Percentiles rank a stretch among this genome's conserved stretches.
phyloP scores from a whole-genome alignment of 2,888 invertebrate species.

The Aethes cnicana region DNA sequence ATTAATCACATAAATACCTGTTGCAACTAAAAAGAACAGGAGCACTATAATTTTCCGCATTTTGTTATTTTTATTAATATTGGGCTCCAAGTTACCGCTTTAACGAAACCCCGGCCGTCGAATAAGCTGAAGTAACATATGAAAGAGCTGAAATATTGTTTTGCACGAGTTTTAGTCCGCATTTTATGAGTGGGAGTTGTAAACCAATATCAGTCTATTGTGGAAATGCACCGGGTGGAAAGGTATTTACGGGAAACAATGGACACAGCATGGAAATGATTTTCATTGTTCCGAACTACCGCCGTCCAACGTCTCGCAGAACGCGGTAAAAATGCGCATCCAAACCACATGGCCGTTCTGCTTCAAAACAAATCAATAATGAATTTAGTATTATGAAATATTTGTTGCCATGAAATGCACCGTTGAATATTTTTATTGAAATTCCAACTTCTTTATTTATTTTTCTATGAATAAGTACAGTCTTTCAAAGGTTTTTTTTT shows the following conservation, averaged over 20 bases:
- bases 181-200: slow-evolving; percentile 58
- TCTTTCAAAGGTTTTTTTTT: too few relatives aligned
- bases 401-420: too few relatives aligned
- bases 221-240: slow-evolving; percentile 60
- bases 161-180: slow-evolving; percentile 37
- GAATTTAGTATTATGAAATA: too few relatives aligned
- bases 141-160: slow-evolving; percentile 32
- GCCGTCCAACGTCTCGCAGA: slow-evolving; percentile 31
- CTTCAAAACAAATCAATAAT: not conserved
- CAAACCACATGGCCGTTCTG: slow-evolving; percentile 12
- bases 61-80: not conserved
- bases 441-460: too few relatives aligned
- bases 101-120: not conserved
- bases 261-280: slow-evolving; percentile 58
- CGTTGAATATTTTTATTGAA: too few relatives aligned
- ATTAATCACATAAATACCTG: not conserved
- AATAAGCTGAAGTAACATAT: not conserved
- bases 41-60: slow-evolving; percentile 12
- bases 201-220: slow-evolving; percentile 66
- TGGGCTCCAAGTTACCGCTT: not conserved
- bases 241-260: slow-evolving; percentile 67
- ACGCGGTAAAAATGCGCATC: slow-evolving; percentile 27
- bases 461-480: too few relatives aligned
- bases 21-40: slow-evolving; percentile 4
- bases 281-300: slow-evolving; percentile 53